Percentiles rank a stretch among this genome's conserved stretches.
These are phyloP conservation scores for Rattus rattus DNA, from an alignment of 2,113 vertebrate species.

Conservation along the genomic window DNA sequence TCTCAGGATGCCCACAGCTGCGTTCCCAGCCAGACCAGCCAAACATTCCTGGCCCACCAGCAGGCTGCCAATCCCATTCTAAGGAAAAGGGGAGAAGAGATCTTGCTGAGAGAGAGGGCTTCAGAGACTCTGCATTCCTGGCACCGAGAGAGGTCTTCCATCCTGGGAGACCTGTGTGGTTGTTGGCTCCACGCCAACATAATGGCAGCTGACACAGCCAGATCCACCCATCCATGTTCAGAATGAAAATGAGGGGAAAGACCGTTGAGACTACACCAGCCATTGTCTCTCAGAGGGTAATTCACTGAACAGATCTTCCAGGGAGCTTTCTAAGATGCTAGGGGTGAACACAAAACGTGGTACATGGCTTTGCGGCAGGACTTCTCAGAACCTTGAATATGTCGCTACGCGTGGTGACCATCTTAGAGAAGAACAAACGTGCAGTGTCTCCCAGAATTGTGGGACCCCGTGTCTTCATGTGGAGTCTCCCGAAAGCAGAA, in stretches of 20 bases:
- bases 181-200: conserved; percentile 37
- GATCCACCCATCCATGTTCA: background rate
- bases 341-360: background rate
- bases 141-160: background rate
- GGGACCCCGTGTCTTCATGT: background rate
- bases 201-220: conserved; percentile 32
- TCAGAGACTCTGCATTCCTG: conserved; percentile 20
- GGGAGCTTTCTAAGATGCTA: background rate
- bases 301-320: background rate
- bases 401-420: too few relatives aligned
- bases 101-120: background rate
- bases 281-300: background rate
- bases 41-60: conserved; percentile 52
- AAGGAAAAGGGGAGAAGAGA: conserved; percentile 26
- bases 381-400: background rate
- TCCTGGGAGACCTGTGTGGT: conserved; percentile 5
- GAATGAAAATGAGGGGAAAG: background rate
- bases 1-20: conserved; percentile 73
- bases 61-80: background rate
- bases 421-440: background rate
- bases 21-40: conserved; percentile 62
- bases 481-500: background rate
- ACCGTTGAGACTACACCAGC: background rate
- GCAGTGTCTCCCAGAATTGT: background rate
- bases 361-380: background rate